These are phyloP conservation scores for Podarcis cretensis DNA, from an alignment of 2,113 vertebrate species.

Conservation along the genomic window DNA sequence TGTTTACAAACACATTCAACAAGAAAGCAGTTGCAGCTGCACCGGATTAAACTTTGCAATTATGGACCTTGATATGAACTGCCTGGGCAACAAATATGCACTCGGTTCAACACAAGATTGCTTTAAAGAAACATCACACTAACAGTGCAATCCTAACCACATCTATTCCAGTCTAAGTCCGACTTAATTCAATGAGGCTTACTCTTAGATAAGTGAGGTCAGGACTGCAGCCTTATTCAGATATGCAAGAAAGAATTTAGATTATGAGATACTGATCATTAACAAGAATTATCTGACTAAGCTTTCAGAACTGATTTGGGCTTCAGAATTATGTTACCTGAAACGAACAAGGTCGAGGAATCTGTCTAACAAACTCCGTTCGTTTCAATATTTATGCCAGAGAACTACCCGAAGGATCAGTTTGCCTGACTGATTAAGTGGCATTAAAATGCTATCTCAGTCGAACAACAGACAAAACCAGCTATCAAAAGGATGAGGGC, in stretches of 20 bases:
- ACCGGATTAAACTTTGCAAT: neutral
- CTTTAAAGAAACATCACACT: neutral
- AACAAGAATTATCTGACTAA: neutral
- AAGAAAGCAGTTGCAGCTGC: neutral
- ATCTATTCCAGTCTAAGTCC: neutral
- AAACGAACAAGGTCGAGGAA: slow-evolving; percentile 2
- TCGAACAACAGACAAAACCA: neutral
- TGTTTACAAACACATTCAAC: neutral
- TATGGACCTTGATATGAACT: neutral
- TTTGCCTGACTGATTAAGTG: slow-evolving; percentile 5
- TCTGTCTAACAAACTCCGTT: neutral
- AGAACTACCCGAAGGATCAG: neutral
- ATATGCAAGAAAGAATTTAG: neutral
- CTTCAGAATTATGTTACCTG: slow-evolving; percentile 20
- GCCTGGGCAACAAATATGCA: neutral
- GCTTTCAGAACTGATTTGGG: neutral
- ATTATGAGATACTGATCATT: neutral
- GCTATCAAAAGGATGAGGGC: neutral
- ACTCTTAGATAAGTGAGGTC: too few relatives aligned
- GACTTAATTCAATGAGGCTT: neutral
- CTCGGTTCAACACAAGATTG: neutral
- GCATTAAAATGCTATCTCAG: neutral
- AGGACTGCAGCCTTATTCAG: neutral
- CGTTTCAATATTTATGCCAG: slow-evolving; percentile 18
- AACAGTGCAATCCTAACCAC: neutral